These are phyloP conservation scores for Clistopyga incitator DNA, from an alignment of 2,888 invertebrate genomes.

Conservation along the genomic window DNA sequence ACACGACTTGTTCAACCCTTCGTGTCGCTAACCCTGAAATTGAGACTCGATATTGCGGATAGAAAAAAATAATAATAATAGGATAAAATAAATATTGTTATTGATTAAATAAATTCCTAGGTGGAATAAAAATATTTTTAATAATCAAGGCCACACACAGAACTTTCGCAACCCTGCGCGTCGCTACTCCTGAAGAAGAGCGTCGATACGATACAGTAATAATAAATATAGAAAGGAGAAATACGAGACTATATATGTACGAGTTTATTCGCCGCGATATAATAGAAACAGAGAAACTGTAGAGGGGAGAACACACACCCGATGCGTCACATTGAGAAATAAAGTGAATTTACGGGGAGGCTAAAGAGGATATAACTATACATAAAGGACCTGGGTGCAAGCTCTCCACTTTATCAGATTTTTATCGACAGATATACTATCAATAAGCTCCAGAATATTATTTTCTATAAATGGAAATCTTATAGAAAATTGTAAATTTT, in stretches of 20 bases:
- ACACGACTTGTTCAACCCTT: slow-evolving; percentile 40
- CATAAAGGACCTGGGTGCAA: neutral
- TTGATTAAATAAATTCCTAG: no score
- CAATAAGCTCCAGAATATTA: slow-evolving; percentile 24
- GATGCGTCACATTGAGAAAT: slow-evolving; percentile 65
- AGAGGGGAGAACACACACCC: slow-evolving; percentile 45
- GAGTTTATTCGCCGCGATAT: slow-evolving; percentile 64
- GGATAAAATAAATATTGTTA: no score
- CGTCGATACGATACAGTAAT: slow-evolving; percentile 48
- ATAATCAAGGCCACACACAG: slow-evolving; percentile 37
- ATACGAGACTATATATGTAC: slow-evolving; percentile 20
- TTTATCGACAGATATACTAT: slow-evolving; percentile 29
- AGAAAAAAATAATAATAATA: no score
- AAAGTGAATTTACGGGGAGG: slow-evolving; percentile 40
- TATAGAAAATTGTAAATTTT: no score
- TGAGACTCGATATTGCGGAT: slow-evolving; percentile 54
- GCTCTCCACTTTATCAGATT: slow-evolving; percentile 44
- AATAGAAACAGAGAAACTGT: slow-evolving; percentile 37
- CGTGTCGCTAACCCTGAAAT: slow-evolving; percentile 33
- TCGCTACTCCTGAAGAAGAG: slow-evolving; percentile 20
- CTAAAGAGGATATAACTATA: slow-evolving; percentile 5
- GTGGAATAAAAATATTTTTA: no score
- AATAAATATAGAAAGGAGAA: slow-evolving; percentile 50
- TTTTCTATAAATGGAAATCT: neutral
- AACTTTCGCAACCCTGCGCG: slow-evolving; percentile 47